Evolutionary conservation across 2,888 invertebrate species (phyloP).

Genomic region (Clunio marinus): DNA sequence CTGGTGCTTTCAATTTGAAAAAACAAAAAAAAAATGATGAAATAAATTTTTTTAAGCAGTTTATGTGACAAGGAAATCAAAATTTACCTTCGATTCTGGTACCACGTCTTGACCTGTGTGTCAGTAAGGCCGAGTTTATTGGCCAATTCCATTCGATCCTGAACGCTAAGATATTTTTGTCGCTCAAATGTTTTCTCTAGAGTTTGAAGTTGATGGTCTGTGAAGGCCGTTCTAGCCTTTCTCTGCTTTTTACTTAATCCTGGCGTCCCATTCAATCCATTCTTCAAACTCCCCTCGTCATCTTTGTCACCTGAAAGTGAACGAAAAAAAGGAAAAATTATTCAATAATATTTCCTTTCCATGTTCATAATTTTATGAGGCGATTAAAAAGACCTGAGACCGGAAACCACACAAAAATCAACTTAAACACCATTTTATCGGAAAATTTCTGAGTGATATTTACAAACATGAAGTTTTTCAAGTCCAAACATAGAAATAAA

Average conservation of each 20-base stretch:
- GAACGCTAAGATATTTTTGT: conserved; percentile 94
- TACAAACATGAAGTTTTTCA: neutral
- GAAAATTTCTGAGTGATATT: neutral
- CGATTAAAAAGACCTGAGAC: neutral
- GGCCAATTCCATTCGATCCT: conserved; percentile 97
- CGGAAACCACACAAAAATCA: conserved; percentile 24
- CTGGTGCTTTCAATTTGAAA: neutral
- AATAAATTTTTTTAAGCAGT: neutral
- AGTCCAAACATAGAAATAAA: neutral
- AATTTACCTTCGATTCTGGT: conserved; percentile 91
- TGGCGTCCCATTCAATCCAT: conserved; percentile 49
- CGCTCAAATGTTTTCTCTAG: conserved; percentile 95
- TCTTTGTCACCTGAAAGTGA: conserved; percentile 76
- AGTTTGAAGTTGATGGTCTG: conserved; percentile 95
- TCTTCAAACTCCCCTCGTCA: conserved; percentile 61
- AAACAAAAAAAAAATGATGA: neutral
- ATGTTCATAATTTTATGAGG: neutral
- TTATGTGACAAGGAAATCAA: conserved; percentile 7
- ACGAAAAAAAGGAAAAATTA: neutral
- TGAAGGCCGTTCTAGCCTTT: conserved; percentile 97
- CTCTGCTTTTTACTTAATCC: conserved; percentile 84
- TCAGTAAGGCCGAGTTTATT: conserved; percentile 93
- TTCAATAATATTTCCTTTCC: neutral
- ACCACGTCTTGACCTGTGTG: conserved; percentile 99
- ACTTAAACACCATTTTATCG: conserved; percentile 23